Evolutionary conservation across 2,888 invertebrate genomes (phyloP), one percentile per base, ranked within the genome.

Genomic region (Drosophila anomalata): DNA sequence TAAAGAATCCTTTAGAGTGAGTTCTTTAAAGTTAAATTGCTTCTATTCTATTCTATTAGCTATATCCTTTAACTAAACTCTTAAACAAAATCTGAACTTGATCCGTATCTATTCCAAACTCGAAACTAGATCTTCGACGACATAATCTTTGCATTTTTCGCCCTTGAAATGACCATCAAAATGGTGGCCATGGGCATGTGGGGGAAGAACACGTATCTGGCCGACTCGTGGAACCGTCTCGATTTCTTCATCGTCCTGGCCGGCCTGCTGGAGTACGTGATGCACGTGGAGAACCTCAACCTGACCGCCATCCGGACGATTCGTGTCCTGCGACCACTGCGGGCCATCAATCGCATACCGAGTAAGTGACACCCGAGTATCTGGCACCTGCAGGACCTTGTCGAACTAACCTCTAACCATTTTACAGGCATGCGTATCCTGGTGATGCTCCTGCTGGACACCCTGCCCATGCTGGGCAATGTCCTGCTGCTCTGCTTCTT

Each of bases 321-420:
- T 90, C 94, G 99, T 90, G 99, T 99, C 75, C 94, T 99, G 75
- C 93, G 99, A 90, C 99, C 99, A 51, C 93, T 99, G 79, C 93
- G 99, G 84, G 99, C 99, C 76, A 99, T 99, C 93, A 99, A 99
- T 94, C 95, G 99, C 92, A 99, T 99, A 94, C 99, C 99, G 91
- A 99, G 99, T 97, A 94, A 97, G 97, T 22, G 20, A 12, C 22
- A 20, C 22, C n/a, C 17, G 17, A 17, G 17, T 17, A 6, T n/a
- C 2, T 36, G n/a, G 14, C 6, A 36, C 7, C 14, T 12, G 22
- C 36, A 12, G 81, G 20, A 12, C n/a, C 1, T 9, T n/a, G 17
- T 11, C 29, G 8, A 14, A 2, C 5, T n/a, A n/a, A 36, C n/a
- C 12, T 36, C n/a, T 36, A 4, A 7, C 1, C 31, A 17, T 7